Evolutionary conservation across 2,797 vertebrate genomes (phyloP).

Genomic region (Syngnathus acus): DNA sequence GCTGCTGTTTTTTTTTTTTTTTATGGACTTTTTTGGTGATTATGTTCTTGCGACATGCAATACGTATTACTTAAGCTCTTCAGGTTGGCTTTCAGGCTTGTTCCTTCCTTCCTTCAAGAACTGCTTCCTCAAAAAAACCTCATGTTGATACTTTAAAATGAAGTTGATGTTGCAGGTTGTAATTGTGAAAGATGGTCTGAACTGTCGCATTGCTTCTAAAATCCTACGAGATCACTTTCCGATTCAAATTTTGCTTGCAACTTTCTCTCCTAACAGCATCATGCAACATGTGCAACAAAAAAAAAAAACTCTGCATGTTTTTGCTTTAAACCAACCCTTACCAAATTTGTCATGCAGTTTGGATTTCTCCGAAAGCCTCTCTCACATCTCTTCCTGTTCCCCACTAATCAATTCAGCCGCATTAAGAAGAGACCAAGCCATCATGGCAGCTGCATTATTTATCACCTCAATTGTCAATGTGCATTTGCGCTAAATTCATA

Average conservation of each 20-base stretch:
- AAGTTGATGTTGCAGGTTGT: neutral
- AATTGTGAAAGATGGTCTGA: neutral
- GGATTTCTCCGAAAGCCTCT: slow-evolving; percentile 43
- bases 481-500: slow-evolving; percentile 31
- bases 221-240: too few species aligned
- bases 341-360: slow-evolving; percentile 10
- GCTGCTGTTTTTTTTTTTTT: slow-evolving; percentile 30
- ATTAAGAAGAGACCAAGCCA: slow-evolving; percentile 56
- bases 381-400: slow-evolving; percentile 31
- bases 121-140: neutral
- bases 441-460: slow-evolving; percentile 58
- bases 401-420: slow-evolving; percentile 41
- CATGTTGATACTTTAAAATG: neutral
- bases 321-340: neutral
- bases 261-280: too few species aligned
- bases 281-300: too few species aligned
- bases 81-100: neutral
- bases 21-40: slow-evolving; percentile 19
- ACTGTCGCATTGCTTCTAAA: too few species aligned
- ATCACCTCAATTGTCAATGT: slow-evolving; percentile 38
- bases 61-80: slow-evolving; percentile 3
- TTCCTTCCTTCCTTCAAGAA: neutral
- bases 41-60: slow-evolving; percentile 16
- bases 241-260: too few species aligned
- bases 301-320: too few species aligned